A percentile compares a stretch with the other conserved stretches of the same genome.
These are phyloP conservation scores for Tragelaphus strepsiceros DNA, from an alignment of 2,113 vertebrate species.

Conservation along the genomic window DNA sequence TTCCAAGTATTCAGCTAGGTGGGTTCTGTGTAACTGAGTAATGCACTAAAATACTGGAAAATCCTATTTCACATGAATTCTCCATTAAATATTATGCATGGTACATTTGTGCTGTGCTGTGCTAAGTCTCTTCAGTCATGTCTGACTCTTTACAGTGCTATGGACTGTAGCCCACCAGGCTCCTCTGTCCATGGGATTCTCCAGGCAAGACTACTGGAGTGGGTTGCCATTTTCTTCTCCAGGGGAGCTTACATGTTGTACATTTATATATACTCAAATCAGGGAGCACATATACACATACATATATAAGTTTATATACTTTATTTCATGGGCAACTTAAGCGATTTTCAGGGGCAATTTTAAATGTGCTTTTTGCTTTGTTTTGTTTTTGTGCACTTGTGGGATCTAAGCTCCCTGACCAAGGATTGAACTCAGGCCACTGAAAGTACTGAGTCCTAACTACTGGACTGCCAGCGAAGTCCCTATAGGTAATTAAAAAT, in stretches of 20 bases:
- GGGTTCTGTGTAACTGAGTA: neutral
- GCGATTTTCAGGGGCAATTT: neutral
- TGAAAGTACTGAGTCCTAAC: neutral
- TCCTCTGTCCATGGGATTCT: neutral
- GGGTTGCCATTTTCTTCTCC: neutral
- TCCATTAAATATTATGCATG: neutral
- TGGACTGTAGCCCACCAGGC: neutral
- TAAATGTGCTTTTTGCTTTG: neutral
- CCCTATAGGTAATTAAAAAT: neutral
- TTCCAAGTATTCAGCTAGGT: neutral
- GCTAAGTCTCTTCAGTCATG: neutral
- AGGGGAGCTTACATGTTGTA: neutral
- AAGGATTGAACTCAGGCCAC: neutral
- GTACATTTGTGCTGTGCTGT: neutral
- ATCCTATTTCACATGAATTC: neutral
- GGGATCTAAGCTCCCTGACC: neutral
- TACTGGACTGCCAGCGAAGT: neutral
- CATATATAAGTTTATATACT: neutral
- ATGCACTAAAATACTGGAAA: neutral
- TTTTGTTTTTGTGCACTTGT: neutral
- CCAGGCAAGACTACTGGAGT: neutral
- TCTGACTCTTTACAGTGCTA: neutral
- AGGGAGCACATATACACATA: rapidly evolving
- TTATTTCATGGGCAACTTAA: neutral
- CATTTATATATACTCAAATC: neutral